These are phyloP conservation scores for Drosophila rubida DNA, from an alignment of 2,888 invertebrate genomes.

Conservation along the genomic window DNA sequence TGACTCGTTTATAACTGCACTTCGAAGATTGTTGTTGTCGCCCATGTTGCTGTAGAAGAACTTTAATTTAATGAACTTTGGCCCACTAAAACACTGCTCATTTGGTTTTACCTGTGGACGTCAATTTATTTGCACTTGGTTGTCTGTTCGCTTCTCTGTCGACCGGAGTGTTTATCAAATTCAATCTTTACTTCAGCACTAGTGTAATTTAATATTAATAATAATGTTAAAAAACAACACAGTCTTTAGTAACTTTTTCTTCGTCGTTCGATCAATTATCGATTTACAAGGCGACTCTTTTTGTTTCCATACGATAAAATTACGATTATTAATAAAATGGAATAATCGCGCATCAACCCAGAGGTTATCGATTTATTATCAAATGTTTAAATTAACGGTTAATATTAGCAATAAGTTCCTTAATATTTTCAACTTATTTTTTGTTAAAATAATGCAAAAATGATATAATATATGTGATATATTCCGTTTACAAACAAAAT, in stretches of 20 bases:
- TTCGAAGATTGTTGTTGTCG: constrained; percentile 76
- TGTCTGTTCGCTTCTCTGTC: background rate
- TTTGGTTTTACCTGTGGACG: constrained; percentile 31
- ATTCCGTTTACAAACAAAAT: background rate
- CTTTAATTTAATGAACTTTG: constrained; percentile 56
- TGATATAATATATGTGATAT: background rate
- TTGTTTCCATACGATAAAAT: constrained; percentile 10
- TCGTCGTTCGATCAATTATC: constrained; percentile 14
- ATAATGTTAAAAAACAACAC: background rate
- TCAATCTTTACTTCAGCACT: background rate
- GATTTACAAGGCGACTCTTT: constrained; percentile 8
- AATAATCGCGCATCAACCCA: background rate
- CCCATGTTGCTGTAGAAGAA: constrained; percentile 57
- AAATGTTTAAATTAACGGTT: constrained; percentile 5
- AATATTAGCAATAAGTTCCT: background rate
- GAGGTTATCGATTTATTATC: background rate
- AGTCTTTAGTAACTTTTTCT: constrained; percentile 36
- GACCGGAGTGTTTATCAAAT: background rate
- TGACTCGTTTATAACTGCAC: constrained; percentile 77
- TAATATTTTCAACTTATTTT: background rate
- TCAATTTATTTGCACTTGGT: background rate
- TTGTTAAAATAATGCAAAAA: background rate
- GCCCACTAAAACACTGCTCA: constrained; percentile 17
- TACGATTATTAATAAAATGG: background rate
- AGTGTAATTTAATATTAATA: background rate